Evolutionary conservation across 1,140 invertebrate species (phyloP).

Genomic region (Elymnias hypermnestra): DNA sequence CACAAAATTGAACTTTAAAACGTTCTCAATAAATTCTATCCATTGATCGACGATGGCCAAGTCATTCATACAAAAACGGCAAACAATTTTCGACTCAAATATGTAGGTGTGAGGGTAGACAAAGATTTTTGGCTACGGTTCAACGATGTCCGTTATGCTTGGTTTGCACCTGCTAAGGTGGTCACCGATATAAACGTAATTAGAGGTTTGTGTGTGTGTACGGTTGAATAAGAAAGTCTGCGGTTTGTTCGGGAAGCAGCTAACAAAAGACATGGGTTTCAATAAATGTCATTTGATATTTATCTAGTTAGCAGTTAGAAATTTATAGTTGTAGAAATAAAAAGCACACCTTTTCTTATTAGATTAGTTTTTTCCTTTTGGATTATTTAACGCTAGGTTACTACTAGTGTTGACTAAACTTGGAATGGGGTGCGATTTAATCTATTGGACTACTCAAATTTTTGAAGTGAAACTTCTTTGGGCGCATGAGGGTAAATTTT

Average conservation of each 20-base stretch:
- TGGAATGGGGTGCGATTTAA: no score
- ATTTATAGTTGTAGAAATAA: background rate
- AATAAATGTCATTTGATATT: constrained; percentile 15
- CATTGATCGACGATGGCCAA: constrained; percentile 30
- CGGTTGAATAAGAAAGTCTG: constrained; percentile 45
- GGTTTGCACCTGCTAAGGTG: constrained; percentile 51
- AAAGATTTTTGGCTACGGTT: constrained; percentile 33
- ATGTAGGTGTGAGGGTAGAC: constrained; percentile 14
- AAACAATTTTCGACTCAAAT: constrained; percentile 10
- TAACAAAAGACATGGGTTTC: constrained; percentile 25
- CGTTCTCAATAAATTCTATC: constrained; percentile 37
- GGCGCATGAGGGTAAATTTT: no score
- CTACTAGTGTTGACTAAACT: no score
- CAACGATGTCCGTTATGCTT: constrained; percentile 48
- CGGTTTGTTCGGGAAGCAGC: constrained; percentile 47
- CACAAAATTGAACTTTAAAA: constrained; percentile 32
- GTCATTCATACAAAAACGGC: constrained; percentile 20
- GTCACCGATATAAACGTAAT: constrained; percentile 65
- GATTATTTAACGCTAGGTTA: no score
- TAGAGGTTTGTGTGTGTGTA: constrained; percentile 48
- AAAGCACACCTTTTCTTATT: background rate
- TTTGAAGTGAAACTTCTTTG: no score
- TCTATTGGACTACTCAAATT: no score
- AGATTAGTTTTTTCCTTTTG: background rate
- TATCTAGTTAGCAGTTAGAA: constrained; percentile 5